These are phyloP conservation scores for Sphaerophoria rueppellii DNA, from an alignment of 2,888 invertebrate species.

Conservation along the genomic window DNA sequence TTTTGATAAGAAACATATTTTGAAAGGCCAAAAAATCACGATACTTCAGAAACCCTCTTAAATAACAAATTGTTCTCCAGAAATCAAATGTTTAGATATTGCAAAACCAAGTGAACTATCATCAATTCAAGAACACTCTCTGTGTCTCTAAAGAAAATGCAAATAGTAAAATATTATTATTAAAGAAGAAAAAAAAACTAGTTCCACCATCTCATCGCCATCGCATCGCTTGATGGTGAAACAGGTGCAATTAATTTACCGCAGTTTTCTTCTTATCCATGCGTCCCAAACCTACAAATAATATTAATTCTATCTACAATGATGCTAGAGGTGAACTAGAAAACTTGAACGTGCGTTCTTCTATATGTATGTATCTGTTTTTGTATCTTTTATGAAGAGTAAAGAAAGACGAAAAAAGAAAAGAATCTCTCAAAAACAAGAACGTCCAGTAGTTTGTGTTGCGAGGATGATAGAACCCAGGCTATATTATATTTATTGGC, in stretches of 20 bases:
- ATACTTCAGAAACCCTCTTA: too few species aligned
- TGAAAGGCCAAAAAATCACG: too few species aligned
- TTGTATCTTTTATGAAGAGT: conserved; percentile 9
- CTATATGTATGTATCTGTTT: conserved; percentile 3
- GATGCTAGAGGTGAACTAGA: conserved; percentile 27
- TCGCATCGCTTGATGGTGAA: conserved; percentile 19
- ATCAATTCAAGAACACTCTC: conserved; percentile 21
- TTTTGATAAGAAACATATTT: too few species aligned
- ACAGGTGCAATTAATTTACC: conserved; percentile 70
- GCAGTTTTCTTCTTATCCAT: conserved; percentile 59
- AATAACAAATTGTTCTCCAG: too few species aligned
- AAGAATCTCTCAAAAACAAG: conserved; percentile 5
- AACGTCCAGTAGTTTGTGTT: conserved; percentile 12
- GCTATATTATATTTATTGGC: conserved; percentile 47
- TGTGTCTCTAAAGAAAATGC: conserved; percentile 41
- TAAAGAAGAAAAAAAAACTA: conserved; percentile 36
- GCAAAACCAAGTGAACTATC: background rate
- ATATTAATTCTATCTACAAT: background rate
- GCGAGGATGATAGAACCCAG: background rate
- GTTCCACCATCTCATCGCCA: conserved; percentile 46
- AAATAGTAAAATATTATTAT: conserved; percentile 57
- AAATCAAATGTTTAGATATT: too few species aligned
- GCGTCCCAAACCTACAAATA: conserved; percentile 36
- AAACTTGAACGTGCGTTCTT: conserved; percentile 49
- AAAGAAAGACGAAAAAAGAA: background rate